phyloP scores from a whole-genome alignment of 2,113 vertebrate genomes.

The Lophotis ruficrista region DNA sequence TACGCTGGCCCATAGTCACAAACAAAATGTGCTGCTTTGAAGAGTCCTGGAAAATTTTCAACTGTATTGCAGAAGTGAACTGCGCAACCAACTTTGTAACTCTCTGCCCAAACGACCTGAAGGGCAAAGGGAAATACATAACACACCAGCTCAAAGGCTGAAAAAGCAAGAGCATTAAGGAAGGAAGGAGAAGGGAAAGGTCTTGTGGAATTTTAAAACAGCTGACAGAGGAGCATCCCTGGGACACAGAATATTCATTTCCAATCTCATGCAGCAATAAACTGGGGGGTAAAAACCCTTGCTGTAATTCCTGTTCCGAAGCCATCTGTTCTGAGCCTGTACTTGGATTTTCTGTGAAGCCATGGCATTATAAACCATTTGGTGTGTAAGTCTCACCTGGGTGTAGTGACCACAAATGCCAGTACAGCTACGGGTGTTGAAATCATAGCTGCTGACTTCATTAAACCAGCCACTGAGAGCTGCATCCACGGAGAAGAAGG shows the following conservation, averaged over 20 bases:
- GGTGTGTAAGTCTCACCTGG: constrained; percentile 61
- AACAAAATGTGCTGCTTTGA: constrained; percentile 68
- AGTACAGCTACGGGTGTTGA: constrained; percentile 30
- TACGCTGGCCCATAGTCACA: constrained; percentile 77
- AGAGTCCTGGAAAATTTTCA: background rate
- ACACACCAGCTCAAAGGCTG: background rate
- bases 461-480: constrained; percentile 66
- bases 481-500: constrained; percentile 55
- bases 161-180: background rate
- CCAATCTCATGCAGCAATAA: background rate
- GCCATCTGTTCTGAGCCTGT: background rate
- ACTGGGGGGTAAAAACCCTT: background rate
- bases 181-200: background rate
- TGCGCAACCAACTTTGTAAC: constrained; percentile 78
- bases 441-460: constrained; percentile 61
- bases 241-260: background rate
- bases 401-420: constrained; percentile 68
- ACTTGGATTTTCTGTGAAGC: background rate
- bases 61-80: constrained; percentile 61
- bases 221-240: background rate
- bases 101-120: constrained; percentile 76
- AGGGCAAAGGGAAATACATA: background rate
- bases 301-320: background rate
- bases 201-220: background rate
- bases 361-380: background rate